Percentiles rank a stretch among this genome's conserved stretches.
These are phyloP conservation scores for Latrodectus hesperus DNA, from an alignment of 2,888 invertebrate species.

Conservation along the genomic window DNA sequence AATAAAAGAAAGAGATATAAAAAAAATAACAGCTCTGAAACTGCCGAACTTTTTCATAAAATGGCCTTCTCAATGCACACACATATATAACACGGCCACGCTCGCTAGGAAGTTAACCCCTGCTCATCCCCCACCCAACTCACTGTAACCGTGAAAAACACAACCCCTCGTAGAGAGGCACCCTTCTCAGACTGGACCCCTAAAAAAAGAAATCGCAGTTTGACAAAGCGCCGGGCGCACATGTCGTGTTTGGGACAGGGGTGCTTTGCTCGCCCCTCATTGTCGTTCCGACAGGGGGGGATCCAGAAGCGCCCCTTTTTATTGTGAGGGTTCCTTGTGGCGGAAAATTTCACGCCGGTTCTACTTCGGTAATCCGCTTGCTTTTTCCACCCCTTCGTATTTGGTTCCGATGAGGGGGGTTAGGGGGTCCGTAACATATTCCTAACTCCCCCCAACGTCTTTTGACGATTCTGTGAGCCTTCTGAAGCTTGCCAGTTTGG, in stretches of 20 bases:
- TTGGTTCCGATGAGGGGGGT: constrained; percentile 15
- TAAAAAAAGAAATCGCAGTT: constrained; percentile 33
- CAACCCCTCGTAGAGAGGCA: constrained; percentile 6
- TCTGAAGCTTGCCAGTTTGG: constrained; percentile 29
- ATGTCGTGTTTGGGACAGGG: constrained; percentile 38
- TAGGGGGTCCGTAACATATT: neutral
- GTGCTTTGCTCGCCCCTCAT: constrained; percentile 25
- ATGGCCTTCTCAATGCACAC: constrained; percentile 58
- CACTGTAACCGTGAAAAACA: constrained; percentile 54
- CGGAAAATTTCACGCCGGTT: constrained; percentile 67
- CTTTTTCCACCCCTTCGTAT: constrained; percentile 43
- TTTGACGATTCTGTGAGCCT: constrained; percentile 41
- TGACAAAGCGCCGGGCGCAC: constrained; percentile 52
- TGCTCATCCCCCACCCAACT: constrained; percentile 18
- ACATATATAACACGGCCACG: constrained; percentile 8
- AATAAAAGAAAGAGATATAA: neutral
- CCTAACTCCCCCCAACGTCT: neutral
- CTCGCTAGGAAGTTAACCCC: neutral
- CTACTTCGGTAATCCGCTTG: constrained; percentile 65
- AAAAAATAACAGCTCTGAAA: constrained; percentile 33
- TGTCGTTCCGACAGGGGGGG: constrained; percentile 16
- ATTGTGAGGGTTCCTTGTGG: constrained; percentile 52
- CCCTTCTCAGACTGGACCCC: neutral
- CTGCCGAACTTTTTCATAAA: constrained; percentile 63
- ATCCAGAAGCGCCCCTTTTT: constrained; percentile 2